Evolutionary conservation across 2,797 vertebrate species (phyloP), one percentile per base, ranked within the genome.

Genomic region (Loriculus beryllinus): DNA sequence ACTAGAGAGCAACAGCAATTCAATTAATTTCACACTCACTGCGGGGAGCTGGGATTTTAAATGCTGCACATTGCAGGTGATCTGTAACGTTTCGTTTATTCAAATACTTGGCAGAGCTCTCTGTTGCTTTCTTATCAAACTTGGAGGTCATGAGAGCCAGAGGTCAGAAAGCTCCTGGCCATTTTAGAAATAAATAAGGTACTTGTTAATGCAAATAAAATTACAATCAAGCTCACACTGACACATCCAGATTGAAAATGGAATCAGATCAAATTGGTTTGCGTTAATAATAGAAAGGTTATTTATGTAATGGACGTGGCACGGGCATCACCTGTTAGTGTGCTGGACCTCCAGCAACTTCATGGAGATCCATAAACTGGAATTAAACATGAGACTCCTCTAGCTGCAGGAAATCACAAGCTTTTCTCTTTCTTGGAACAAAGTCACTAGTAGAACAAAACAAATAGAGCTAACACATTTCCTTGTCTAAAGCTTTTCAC

Each of bases 1-100:
- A 95, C 92, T 93, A 96, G 95, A 97, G 92, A 97, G 86, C 93
- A 97, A 95, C 82, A 95, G 92, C 86, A 96, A 96, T 93, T 97
- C 93, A 93, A 95, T 96, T 96, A 96, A 96, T 97, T 94, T 96
- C 94, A 92, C 83, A 95, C 69, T 93, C 93, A 65, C 93, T 88
- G 88, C 20, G 0, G 96, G 96, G 71, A 97, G 67, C 91, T 91
- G 94, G 74, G 78, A 90, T 93, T 93, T 95, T 95, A 93, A 96
- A 94, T 67, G 92, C 89, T 77, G 67, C 88, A 93, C 80, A 25
- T 95, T 90, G 95, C 70, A 92, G 94, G 87, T 95, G 92, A 97
- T 96, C 93, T 96, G 93, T 94, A 96, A 86, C 70, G 3, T 62
- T 88, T 48, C 68, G 4, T 68, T 90, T 86, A 43, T 82, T 82